phyloP scores from a whole-genome alignment of 1,140 invertebrate species.

The Oncopeltus fasciatus region DNA sequence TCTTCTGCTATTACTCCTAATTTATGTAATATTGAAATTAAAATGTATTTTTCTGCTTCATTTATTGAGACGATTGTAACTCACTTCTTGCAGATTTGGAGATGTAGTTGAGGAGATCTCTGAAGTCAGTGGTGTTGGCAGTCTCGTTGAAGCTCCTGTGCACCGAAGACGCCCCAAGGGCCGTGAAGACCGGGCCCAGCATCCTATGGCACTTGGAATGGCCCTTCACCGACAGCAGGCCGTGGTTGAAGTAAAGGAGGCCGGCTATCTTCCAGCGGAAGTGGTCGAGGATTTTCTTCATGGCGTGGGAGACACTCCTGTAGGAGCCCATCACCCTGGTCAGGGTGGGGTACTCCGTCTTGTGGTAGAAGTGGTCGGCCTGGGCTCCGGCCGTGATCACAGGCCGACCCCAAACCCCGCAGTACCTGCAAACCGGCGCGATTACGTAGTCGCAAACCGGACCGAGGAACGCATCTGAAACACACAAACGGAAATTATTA shows the following conservation, averaged over 20 bases:
- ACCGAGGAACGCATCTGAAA: slow-evolving; percentile 71
- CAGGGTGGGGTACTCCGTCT: slow-evolving; percentile 55
- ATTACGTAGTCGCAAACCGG: slow-evolving; percentile 83
- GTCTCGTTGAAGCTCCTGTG: slow-evolving; percentile 48
- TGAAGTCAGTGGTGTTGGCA: slow-evolving; percentile 36
- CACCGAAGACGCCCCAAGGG: slow-evolving; percentile 35
- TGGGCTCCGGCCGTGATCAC: slow-evolving; percentile 72
- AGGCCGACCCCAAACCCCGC: slow-evolving; percentile 75
- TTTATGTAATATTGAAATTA: no score
- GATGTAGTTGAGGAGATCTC: slow-evolving; percentile 44
- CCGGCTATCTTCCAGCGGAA: slow-evolving; percentile 52
- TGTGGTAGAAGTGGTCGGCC: slow-evolving; percentile 60
- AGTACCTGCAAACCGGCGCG: slow-evolving; percentile 75
- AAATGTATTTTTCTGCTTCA: no score
- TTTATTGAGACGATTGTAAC: no score
- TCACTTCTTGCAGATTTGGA: slow-evolving; percentile 62
- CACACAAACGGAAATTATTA: slow-evolving; percentile 1
- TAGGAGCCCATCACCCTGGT: slow-evolving; percentile 78
- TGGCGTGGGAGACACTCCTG: slow-evolving; percentile 52
- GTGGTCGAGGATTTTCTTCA: slow-evolving; percentile 46
- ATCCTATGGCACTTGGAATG: slow-evolving; percentile 61
- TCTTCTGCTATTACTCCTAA: no score
- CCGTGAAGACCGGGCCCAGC: slow-evolving; percentile 48
- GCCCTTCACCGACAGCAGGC: slow-evolving; percentile 36
- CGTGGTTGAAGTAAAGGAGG: slow-evolving; percentile 56